Base-by-base conservation (phyloP, 2,113 vertebrate species). In the Myxocyprinus asiaticus region DNA sequence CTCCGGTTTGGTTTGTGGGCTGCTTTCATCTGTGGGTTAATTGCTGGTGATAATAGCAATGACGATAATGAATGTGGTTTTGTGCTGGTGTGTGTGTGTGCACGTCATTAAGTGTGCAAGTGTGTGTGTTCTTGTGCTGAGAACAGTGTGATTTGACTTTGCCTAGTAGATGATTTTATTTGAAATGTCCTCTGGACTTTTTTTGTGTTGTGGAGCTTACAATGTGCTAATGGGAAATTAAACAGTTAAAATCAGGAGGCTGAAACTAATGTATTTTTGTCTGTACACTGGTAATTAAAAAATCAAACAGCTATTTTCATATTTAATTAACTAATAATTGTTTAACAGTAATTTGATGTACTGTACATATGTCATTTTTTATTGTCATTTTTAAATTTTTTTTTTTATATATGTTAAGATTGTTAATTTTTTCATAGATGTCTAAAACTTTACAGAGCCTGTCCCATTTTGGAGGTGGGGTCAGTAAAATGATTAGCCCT, bases 401-500 rank as follows among this genome's bases (percentile, higher is more conserved):
- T 88, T 89, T 87, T 45, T 65, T 74, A 22, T 84, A 42, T 44
- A 48, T 44, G 75, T 82, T 44, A 84, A 76, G 22, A 33, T 33
- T 33, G 22, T 33, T 33, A 1, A 33, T 33, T 33, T 84, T 75
- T 77, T 82, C 64, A 51, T 69, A 63, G 59, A 55, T 43, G 87
- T 90, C 82, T 89, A 86, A 91, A 94, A 94, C 89, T 95, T 93
- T 91, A 92, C 82, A 89, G 93, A 93, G 91, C 91, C 92, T 89
- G 90, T 85, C 89, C 92, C 89, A 86, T 86, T 94, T 94, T 94
- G 92, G 95, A 94, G 94, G 93, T 85, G 95, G 94, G 94, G 95
- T 95, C 94, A 95, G 92, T 90, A 92, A 94, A 95, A 95, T 94
- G 93, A 96, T 96, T 93, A 95, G 94, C 92, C 94, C 90, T 92